These are phyloP conservation scores for Chaunax sp. DNA, from an alignment of 2,797 vertebrate genomes.

Conservation along the genomic window DNA sequence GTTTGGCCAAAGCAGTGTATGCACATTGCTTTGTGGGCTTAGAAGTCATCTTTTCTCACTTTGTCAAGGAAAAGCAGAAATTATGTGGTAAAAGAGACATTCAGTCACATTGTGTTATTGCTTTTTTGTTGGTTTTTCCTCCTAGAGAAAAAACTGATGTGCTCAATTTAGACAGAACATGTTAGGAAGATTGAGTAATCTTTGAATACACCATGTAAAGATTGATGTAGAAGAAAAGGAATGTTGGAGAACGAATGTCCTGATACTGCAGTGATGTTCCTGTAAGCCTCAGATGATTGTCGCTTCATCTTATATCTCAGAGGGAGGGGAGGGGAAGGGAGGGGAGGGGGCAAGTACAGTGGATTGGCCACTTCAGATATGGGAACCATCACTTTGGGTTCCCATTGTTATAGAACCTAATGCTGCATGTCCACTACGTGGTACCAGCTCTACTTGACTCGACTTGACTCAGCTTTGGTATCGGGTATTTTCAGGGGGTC, in stretches of 20 bases:
- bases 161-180: conserved; percentile 18
- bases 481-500: no score
- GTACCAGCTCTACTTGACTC: no score
- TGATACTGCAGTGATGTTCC: conserved; percentile 23
- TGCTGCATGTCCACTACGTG: no score
- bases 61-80: conserved; percentile 15
- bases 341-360: conserved; percentile 36
- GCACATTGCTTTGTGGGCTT: neutral
- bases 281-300: conserved; percentile 20
- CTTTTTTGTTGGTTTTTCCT: no score
- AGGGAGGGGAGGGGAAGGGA: no score
- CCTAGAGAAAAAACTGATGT: no score
- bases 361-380: conserved; percentile 48
- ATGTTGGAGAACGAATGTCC: conserved; percentile 9
- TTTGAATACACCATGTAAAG: conserved; percentile 29
- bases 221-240: conserved; percentile 2
- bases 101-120: conserved; percentile 4
- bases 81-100: neutral
- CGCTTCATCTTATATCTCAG: conserved; percentile 52
- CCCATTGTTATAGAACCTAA: conserved; percentile 30
- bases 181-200: conserved; percentile 7
- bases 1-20: neutral
- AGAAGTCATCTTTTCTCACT: neutral
- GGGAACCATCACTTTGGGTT: conserved; percentile 27
- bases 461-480: no score